phyloP scores from a whole-genome alignment of 2,888 invertebrate species.

The Macropis europaea region DNA sequence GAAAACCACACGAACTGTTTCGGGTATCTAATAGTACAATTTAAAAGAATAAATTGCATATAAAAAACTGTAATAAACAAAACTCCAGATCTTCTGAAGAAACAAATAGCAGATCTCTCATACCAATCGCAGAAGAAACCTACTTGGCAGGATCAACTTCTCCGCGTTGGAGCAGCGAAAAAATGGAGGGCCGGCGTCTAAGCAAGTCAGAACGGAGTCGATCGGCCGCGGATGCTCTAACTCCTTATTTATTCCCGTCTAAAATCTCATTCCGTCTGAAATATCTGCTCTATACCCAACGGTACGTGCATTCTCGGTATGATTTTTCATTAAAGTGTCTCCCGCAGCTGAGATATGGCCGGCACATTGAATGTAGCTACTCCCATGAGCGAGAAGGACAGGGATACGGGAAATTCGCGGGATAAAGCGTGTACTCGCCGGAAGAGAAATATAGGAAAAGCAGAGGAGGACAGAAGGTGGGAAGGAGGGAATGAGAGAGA shows the following conservation, averaged over 20 bases:
- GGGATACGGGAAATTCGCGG: slow-evolving; percentile 33
- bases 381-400: slow-evolving; percentile 62
- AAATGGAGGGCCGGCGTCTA: too few species aligned
- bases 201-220: slow-evolving; percentile 19
- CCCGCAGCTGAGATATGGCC: slow-evolving; percentile 75
- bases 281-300: slow-evolving; percentile 67
- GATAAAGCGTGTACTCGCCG: slow-evolving; percentile 30
- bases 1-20: too few species aligned
- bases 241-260: slow-evolving; percentile 76
- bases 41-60: too few species aligned
- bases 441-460: slow-evolving; percentile 33
- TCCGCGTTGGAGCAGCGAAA: too few species aligned
- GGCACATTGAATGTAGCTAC: slow-evolving; percentile 78
- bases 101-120: too few species aligned
- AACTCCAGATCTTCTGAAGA: too few species aligned
- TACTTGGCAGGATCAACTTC: too few species aligned
- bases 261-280: slow-evolving; percentile 76
- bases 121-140: too few species aligned
- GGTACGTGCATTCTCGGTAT: slow-evolving; percentile 75
- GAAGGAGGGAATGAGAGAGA: slow-evolving; percentile 41
- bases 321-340: slow-evolving; percentile 80
- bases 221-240: slow-evolving; percentile 36
- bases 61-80: too few species aligned
- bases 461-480: slow-evolving; percentile 18
- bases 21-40: too few species aligned